Percentiles rank a stretch among this genome's conserved stretches.
Evolutionary conservation across 2,888 invertebrate species (phyloP).

Genomic region (Chrysina gloriosa): DNA sequence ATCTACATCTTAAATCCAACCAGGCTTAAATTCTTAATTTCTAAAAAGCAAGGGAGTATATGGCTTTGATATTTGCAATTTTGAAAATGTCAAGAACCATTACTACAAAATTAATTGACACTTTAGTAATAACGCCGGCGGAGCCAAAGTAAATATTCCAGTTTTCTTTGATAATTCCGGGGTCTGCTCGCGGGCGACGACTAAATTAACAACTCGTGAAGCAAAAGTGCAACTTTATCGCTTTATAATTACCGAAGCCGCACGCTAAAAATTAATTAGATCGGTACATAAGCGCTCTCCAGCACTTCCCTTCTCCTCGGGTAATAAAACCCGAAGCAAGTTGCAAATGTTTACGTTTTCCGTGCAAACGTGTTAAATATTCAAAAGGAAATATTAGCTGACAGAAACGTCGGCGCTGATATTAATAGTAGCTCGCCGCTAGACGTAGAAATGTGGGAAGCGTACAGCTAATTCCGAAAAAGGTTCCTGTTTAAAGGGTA

Average conservation of each 20-base stretch:
- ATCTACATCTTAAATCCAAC: too few relatives aligned
- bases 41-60: too few relatives aligned
- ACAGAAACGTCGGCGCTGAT: constrained; percentile 2
- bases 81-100: too few relatives aligned
- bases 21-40: too few relatives aligned
- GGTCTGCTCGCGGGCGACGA: neutral
- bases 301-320: constrained; percentile 10
- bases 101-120: neutral
- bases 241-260: constrained; percentile 10
- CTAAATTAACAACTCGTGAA: constrained; percentile 12
- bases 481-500: too few relatives aligned
- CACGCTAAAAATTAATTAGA: constrained; percentile 25
- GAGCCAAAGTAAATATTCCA: neutral
- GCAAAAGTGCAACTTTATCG: constrained; percentile 6
- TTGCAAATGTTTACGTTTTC: constrained; percentile 2
- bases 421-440: neutral
- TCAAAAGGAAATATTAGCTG: constrained; percentile 9
- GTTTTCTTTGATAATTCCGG: neutral
- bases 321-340: constrained; percentile 16
- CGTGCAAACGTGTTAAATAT: neutral
- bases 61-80: too few relatives aligned
- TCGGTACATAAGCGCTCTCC: neutral
- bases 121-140: neutral
- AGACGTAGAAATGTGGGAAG: too few relatives aligned
- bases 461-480: too few relatives aligned